Evolutionary conservation across 2,888 invertebrate species (phyloP), one percentile per base, ranked within the genome.

Genomic region (Drosophila phalerata): DNA sequence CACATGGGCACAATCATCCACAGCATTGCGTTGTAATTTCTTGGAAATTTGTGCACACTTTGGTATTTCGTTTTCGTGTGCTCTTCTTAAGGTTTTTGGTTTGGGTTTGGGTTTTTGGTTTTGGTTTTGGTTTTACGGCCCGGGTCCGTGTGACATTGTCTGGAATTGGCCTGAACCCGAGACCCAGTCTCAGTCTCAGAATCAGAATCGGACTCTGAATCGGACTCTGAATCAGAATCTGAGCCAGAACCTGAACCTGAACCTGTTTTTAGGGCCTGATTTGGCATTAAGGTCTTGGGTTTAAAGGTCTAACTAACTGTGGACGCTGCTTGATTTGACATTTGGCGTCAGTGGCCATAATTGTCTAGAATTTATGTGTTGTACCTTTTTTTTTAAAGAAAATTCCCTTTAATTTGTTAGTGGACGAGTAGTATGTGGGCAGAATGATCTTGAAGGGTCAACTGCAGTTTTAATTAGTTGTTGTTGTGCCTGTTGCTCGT

Each of bases 31-130:
- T 78, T 81, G 85, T 83, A 81, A 89, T 85, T 91, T 91, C 91
- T 88, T 79, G 89, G 91, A 91, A 90, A 89, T 91, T 89, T 90
- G 90, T 91, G 90, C 90, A 91, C 91, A 91, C 88, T 90, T 91
- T 79, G 90, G 90, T 85, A 90, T 90, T 84, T 75, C 74, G 60
- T 74, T 84, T 77, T 81, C 72, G 63, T 67, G 71, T 79, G 79
- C 79, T 81, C 81, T 81, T 82, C 83, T 77, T 77, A 72, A 62
- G 76, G 72, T 69, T 71, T 67, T 47, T 47, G 48, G 56, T 47
- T 38, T 62, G 63, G 53, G 28, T 67, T 49, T 45, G 47, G 15
- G 30, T 74, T 76, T 68, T 68, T 45, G 32, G 52, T 38, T 61
- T 62, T 53, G 47, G 48, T 61, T 62, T 60, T 51, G 52, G 42